A percentile compares a stretch with the other conserved stretches of the same genome.
Evolutionary conservation across 2,888 invertebrate species (phyloP).

Genomic region (Tetragonisca angustula): DNA sequence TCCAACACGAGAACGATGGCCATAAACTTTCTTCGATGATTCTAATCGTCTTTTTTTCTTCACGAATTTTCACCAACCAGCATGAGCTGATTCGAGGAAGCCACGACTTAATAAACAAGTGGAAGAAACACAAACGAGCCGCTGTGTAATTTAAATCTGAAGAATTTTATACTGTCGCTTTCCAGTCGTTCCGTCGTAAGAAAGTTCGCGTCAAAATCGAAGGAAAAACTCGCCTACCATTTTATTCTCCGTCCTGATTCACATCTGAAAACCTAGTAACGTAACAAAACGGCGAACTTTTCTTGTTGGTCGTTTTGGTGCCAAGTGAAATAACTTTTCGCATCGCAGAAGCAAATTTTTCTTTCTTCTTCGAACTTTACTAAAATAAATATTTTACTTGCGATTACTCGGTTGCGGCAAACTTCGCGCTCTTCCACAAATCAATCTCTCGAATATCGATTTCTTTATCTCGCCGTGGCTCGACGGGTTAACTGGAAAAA

Average conservation of each 20-base stretch:
- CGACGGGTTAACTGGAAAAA: background rate
- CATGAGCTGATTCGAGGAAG: background rate
- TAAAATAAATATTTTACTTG: background rate
- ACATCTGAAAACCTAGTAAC: background rate
- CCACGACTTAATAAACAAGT: background rate
- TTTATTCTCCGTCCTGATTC: background rate
- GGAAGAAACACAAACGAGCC: constrained; percentile 25
- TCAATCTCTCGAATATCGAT: background rate
- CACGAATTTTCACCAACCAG: background rate
- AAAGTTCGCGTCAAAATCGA: background rate
- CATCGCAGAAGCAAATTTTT: background rate
- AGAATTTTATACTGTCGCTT: constrained; percentile 8
- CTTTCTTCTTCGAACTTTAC: background rate
- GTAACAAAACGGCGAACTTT: background rate
- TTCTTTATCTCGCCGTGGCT: background rate
- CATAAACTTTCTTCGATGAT: background rate
- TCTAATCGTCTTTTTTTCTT: background rate
- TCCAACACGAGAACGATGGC: too few relatives aligned
- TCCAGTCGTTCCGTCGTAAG: background rate
- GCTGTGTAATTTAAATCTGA: background rate
- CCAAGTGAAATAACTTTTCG: background rate
- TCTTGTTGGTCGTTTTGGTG: background rate
- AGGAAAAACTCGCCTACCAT: constrained; percentile 17
- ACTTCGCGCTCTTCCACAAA: background rate
- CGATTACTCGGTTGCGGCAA: background rate